These are phyloP conservation scores for Drosophila pruinosa DNA, from an alignment of 1,140 invertebrate species.

Conservation along the genomic window DNA sequence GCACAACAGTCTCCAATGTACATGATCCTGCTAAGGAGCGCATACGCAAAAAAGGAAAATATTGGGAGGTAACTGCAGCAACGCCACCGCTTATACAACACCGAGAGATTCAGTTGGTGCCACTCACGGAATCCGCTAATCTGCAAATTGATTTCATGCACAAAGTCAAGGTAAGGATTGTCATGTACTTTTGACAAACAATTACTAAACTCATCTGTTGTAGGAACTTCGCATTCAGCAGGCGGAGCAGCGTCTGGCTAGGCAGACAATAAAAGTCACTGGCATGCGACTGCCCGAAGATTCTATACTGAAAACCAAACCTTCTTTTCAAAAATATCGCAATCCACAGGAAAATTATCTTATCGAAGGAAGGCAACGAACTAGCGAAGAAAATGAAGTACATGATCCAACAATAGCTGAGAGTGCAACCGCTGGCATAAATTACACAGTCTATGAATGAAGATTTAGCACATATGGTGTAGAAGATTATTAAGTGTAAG, in stretches of 20 bases:
- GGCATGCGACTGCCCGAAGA: constrained; percentile 46
- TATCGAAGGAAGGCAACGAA: constrained; percentile 64
- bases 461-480: background rate
- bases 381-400: constrained; percentile 64
- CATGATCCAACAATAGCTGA: constrained; percentile 58
- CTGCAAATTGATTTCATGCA: constrained; percentile 68
- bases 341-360: constrained; percentile 41
- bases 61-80: constrained; percentile 89
- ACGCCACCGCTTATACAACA: constrained; percentile 85
- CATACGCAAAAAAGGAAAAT: constrained; percentile 84
- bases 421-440: constrained; percentile 46
- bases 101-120: constrained; percentile 64
- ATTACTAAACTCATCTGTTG: background rate
- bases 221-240: constrained; percentile 70
- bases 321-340: constrained; percentile 67
- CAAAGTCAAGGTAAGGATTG: constrained; percentile 55
- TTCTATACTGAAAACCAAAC: constrained; percentile 49
- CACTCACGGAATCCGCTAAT: constrained; percentile 69
- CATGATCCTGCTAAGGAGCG: constrained; percentile 87
- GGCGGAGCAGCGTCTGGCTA: constrained; percentile 69
- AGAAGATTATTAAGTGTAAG: background rate
- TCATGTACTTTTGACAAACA: background rate
- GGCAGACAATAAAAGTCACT: background rate
- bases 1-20: constrained; percentile 86
- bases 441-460: constrained; percentile 65